These are phyloP conservation scores for Portunus trituberculatus DNA, from an alignment of 1,140 invertebrate genomes.

Conservation along the genomic window DNA sequence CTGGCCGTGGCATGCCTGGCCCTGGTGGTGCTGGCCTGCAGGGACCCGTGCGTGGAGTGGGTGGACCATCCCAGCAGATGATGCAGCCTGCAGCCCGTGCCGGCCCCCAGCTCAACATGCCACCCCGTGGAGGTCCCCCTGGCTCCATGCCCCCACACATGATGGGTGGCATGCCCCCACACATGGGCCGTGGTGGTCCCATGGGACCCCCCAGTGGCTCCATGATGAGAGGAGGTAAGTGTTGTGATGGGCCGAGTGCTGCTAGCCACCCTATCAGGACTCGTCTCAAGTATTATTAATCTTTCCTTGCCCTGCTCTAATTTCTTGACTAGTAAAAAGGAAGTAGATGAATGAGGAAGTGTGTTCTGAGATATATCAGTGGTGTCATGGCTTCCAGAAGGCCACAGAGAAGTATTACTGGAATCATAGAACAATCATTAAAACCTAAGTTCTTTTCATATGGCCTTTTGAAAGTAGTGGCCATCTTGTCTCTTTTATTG, in stretches of 20 bases:
- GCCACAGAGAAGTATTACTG: too few relatives aligned
- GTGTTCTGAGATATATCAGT: too few relatives aligned
- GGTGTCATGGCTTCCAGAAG: too few relatives aligned
- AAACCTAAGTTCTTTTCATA: too few relatives aligned
- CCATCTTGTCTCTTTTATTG: too few relatives aligned
- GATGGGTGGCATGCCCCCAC: slow-evolving; percentile 75
- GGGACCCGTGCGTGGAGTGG: slow-evolving; percentile 77
- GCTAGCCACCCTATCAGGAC: too few relatives aligned
- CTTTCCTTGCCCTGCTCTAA: too few relatives aligned
- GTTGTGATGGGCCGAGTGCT: neutral
- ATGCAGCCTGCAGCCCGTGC: slow-evolving; percentile 73
- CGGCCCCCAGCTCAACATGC: slow-evolving; percentile 71
- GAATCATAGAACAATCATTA: too few relatives aligned
- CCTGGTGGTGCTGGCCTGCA: slow-evolving; percentile 68
- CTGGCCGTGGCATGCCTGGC: slow-evolving; percentile 72
- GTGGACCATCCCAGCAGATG: slow-evolving; percentile 75
- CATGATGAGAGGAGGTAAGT: slow-evolving; percentile 71
- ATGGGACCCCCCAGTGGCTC: slow-evolving; percentile 68
- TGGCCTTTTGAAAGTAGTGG: too few relatives aligned
- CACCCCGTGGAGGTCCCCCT: slow-evolving; percentile 67
- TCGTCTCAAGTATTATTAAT: too few relatives aligned
- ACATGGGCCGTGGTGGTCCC: slow-evolving; percentile 69
- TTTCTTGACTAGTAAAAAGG: too few relatives aligned
- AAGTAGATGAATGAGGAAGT: too few relatives aligned
- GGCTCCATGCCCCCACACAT: slow-evolving; percentile 69